Evolutionary conservation across 2,888 invertebrate species (phyloP), one percentile per base, ranked within the genome.

Genomic region (Tipula confusa): DNA sequence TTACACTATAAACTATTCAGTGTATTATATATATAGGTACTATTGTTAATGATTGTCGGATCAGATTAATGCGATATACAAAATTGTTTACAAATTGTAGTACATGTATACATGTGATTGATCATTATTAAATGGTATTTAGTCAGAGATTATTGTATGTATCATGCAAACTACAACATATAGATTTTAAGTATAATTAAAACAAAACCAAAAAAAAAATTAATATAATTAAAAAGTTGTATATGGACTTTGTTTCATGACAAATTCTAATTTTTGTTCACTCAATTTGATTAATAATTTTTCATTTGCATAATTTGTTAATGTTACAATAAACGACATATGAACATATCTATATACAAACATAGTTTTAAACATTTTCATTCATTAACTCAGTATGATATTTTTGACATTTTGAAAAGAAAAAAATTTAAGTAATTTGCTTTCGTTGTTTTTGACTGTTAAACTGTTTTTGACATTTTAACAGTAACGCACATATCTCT

Each of bases 401-500:
- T 64, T 18, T 24, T 64, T 64, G 64, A 24, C 64, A 64, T 64
- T 64, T 64, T 64, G 64, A 64, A 64, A 64, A n/a, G n/a, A n/a
- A n/a, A n/a, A n/a, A 64, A 24, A 64, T 64, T 64, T 24, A 64
- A 64, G 64, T 64, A 64, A 64, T 64, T 64, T 64, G 4, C 80
- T 31, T 80, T 80, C 15, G 29, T 80, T 80, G 80, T 80, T 80
- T 80, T 80, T 80, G 80, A 80, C 31, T 29, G 31, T 80, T 29
- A 80, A 80, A 29, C 29, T 80, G 80, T 80, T 80, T 29, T 80
- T 80, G 64, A 64, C 64, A 64, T 64, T 64, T 64, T 18, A 64
- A 24, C 64, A 64, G 64, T 64, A 64, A 64, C 64, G 64, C 64
- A 64, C 64, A 64, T 43, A 36, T 36, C 36, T 36, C 36, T 36